Evolutionary conservation across 2,888 invertebrate genomes (phyloP), one percentile per base, ranked within the genome.

Genomic region (Drosophila phalerata): DNA sequence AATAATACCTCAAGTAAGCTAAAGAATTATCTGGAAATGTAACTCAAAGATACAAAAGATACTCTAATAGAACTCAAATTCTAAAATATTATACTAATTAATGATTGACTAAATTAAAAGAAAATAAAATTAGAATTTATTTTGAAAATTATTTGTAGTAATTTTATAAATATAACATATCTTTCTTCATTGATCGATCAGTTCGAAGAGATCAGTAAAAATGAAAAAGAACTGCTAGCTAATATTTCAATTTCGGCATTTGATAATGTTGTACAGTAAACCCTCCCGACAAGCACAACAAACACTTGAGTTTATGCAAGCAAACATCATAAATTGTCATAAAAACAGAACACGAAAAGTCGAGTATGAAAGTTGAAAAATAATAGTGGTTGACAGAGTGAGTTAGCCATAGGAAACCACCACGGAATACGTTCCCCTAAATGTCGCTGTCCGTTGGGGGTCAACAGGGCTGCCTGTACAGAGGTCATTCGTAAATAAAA

Each of bases 401-500:
- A 43, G 25, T 25, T 22, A 9, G 1, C 17, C 58, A 60, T 34
- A 17, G 9, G 38, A 8, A 42, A 49, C 71, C 49, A 57, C 53
- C 62, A 37, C 37, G 57, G 28, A 58, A 30, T 30, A 53, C 65
- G 43, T 55, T 58, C 70, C 37, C 37, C 19, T 40, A 55, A 10
- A 22, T 25, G 37, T 17, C 15, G 42, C 37, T 45, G 71, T 51
- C 69, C 55, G 69, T 73, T 76, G 85, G 80, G 80, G 85, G 89
- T 86, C 85, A 86, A 77, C 69, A 73, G 70, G 25, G 56, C 51
- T 55, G 66, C 47, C 72, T 19, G 55, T 58, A 53, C 70, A 60
- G 76, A 77, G 89, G 85, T 89, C 88, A 86, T 47, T 80, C 73
- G 66, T 28, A 67, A 77, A 83, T 63, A 71, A 64, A 69, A 64